These are phyloP conservation scores for Natator depressus DNA, from an alignment of 2,113 vertebrate genomes.

Conservation along the genomic window DNA sequence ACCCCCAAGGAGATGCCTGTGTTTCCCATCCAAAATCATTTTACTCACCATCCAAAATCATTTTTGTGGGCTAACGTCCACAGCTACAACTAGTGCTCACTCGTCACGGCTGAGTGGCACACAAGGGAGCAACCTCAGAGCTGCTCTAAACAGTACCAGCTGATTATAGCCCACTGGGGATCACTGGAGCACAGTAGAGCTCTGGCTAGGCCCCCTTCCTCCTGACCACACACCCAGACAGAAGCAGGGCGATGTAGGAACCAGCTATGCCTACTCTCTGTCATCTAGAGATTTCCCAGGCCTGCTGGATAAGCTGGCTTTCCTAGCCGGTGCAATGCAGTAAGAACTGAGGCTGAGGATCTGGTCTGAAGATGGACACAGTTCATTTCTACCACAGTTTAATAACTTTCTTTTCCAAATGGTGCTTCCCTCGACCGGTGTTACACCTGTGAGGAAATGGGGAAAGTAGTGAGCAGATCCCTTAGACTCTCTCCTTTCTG, in stretches of 20 bases:
- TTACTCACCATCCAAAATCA: not conserved
- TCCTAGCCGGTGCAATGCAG: not conserved
- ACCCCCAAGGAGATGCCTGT: not conserved
- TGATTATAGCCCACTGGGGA: not conserved
- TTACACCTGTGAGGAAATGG: not conserved
- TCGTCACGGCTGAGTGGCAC: too few species aligned
- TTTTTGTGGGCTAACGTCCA: not conserved
- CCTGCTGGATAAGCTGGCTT: not conserved
- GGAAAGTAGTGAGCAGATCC: not conserved
- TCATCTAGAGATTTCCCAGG: not conserved
- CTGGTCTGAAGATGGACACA: not conserved
- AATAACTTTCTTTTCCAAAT: not conserved
- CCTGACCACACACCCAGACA: not conserved
- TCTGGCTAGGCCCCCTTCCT: not conserved
- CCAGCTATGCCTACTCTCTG: not conserved
- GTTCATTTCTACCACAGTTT: not conserved
- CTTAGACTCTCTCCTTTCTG: not conserved
- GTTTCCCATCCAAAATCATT: not conserved
- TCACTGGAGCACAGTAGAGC: not conserved
- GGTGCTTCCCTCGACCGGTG: accelerated
- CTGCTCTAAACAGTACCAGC: too few species aligned
- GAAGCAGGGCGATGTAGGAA: not conserved
- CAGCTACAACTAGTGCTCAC: not conserved
- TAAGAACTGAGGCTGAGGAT: not conserved
- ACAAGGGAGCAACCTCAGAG: too few species aligned